Conservation (phyloP, 2,888 invertebrate species). For the Dynastes hyllus region DNA sequence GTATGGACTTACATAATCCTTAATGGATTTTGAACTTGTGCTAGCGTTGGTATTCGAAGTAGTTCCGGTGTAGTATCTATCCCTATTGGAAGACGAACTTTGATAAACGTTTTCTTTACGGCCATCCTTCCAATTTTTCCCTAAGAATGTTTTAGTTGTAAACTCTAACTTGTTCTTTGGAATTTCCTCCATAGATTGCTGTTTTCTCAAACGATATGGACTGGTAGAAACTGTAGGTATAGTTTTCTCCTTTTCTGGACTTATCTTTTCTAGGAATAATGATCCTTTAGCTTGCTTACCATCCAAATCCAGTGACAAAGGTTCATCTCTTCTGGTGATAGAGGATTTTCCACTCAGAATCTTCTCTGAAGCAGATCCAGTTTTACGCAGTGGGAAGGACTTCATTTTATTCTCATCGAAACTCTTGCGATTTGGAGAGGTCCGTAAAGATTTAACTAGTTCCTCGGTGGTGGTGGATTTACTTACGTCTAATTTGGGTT, state of each 20-base stretch:
- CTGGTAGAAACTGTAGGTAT: neutral
- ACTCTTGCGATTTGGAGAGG: neutral
- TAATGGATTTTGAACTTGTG: neutral
- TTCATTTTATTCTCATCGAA: slow-evolving; percentile 1
- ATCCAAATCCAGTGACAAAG: neutral
- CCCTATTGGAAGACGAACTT: slow-evolving; percentile 3
- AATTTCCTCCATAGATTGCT: slow-evolving; percentile 33
- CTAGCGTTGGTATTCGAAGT: neutral
- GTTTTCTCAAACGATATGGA: slow-evolving; percentile 2
- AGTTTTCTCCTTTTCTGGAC: neutral
- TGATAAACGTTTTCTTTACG: slow-evolving; percentile 28
- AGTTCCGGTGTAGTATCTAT: neutral
- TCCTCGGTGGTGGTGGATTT: neutral
- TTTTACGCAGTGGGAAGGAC: slow-evolving; percentile 26
- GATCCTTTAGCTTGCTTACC: neutral
- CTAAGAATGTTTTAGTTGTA: neutral
- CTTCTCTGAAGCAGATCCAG: slow-evolving; percentile 20
- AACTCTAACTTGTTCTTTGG: neutral
- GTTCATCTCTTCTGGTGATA: neutral
- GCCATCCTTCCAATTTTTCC: slow-evolving; percentile 26
- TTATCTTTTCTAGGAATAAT: neutral
- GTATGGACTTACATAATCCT: neutral
- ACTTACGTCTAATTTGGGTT: neutral
- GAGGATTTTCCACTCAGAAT: neutral
- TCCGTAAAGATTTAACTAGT: slow-evolving; percentile 5